Evolutionary conservation across 2,797 vertebrate species (phyloP), one percentile per base, ranked within the genome.

Genomic region (Petrocephalus sullivani): DNA sequence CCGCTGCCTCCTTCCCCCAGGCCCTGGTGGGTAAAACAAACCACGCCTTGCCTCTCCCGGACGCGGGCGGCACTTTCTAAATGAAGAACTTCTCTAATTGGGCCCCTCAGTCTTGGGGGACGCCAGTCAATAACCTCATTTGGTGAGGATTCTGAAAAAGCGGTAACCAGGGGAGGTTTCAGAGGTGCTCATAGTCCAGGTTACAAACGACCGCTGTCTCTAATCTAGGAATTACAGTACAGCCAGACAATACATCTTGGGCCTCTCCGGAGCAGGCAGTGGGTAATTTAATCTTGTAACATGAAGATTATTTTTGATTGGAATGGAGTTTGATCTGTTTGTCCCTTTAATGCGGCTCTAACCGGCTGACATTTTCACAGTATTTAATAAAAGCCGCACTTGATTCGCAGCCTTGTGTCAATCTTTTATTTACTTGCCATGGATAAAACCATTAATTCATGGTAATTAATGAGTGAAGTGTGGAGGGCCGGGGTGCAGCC

Each of bases 401-500:
- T 91, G 91, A 93, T 93, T 90, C 90, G 90, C 88, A 85, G 87
- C 91, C 37, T 49, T 90, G 91, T 94, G 93, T 93, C 94, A 94
- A 94, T 94, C 91, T 94, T 94, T 94, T 94, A 95, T 95, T 94
- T 95, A 95, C 94, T 93, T 86, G 90, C 91, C 91, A 90, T 91
- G 91, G 93, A 94, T 94, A 93, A 93, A 94, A 93, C 92, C 93
- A 95, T 95, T 94, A 93, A 94, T 95, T 95, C 92, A 93, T 91
- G 90, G 92, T 95, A 94, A 95, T 95, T 94, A 95, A 95, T 94
- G 93, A 94, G 92, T 90, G 91, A 93, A 91, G 91, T 91, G 93
- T 92, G 91, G 89, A 90, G 91, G 84, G 90, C 89, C 89, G 87
- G 90, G 90, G 90, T 90, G 91, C 90, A 92, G 91, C 86, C 91